phyloP scores from a whole-genome alignment of 2,113 vertebrate genomes.

The Zonotrichia leucophrys region DNA sequence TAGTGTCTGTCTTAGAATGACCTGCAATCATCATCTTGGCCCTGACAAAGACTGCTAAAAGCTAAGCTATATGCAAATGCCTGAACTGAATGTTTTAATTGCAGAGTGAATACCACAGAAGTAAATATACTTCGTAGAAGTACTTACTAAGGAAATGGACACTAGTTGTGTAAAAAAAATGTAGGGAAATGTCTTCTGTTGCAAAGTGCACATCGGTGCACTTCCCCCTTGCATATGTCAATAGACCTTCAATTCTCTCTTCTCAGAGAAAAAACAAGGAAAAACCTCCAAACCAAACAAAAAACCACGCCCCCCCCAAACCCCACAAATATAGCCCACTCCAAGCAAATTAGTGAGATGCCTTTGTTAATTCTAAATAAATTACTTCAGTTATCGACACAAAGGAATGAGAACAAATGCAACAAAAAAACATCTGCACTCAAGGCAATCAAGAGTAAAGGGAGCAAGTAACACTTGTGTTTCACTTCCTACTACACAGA shows the following conservation, averaged over 20 bases:
- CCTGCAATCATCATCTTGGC: not conserved
- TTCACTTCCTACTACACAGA: not conserved
- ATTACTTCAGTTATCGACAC: not conserved
- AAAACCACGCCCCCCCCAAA: fast-evolving
- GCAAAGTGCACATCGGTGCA: too few species aligned
- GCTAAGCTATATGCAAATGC: not conserved
- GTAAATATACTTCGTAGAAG: not conserved
- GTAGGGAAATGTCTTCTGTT: not conserved
- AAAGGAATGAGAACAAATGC: not conserved
- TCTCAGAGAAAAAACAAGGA: not conserved
- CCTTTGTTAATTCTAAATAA: not conserved
- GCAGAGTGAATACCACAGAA: not conserved
- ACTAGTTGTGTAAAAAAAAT: not conserved
- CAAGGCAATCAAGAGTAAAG: not conserved
- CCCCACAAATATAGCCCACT: fast-evolving
- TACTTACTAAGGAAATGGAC: not conserved
- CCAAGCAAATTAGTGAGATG: not conserved
- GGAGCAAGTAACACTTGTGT: not conserved
- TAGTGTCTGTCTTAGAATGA: not conserved
- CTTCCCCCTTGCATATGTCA: not conserved
- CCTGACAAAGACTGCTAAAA: not conserved
- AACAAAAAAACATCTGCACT: not conserved
- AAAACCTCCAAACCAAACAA: not conserved
- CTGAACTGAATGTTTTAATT: not conserved
- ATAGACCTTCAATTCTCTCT: not conserved